Conservation (phyloP, 2,888 invertebrate genomes). For the Pegoplata infirma region DNA sequence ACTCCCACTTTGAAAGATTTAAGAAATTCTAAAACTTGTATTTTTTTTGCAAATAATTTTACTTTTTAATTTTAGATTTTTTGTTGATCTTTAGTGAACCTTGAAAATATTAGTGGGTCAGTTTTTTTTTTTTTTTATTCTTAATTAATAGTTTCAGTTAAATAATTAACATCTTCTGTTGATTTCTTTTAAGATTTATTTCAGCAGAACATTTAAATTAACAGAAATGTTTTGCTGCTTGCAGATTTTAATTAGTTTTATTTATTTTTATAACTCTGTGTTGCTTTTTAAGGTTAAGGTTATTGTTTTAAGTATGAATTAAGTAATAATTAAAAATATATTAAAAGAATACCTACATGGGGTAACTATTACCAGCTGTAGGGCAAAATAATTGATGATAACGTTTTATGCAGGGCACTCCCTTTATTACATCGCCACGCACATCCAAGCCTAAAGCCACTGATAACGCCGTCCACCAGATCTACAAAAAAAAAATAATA, state of each 20-base stretch:
- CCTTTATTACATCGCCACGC: slow-evolving; percentile 91
- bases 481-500: slow-evolving; percentile 80
- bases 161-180: neutral
- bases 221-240: neutral
- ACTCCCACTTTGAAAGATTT: neutral
- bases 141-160: neutral
- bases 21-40: neutral
- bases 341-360: slow-evolving; percentile 84
- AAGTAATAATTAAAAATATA: neutral
- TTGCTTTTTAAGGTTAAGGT: slow-evolving; percentile 32
- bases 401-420: slow-evolving; percentile 93
- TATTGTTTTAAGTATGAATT: neutral
- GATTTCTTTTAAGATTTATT: neutral
- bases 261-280: neutral
- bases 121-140: slow-evolving; percentile 8
- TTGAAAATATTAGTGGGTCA: slow-evolving; percentile 43
- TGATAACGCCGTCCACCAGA: slow-evolving; percentile 93
- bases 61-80: no score
- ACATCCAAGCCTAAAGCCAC: slow-evolving; percentile 92
- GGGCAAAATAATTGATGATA: slow-evolving; percentile 95
- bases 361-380: slow-evolving; percentile 93
- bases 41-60: no score
- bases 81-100: slow-evolving; percentile 2
- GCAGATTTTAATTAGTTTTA: slow-evolving; percentile 10
- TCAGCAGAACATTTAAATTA: neutral